Evolutionary conservation across 2,113 vertebrate species (phyloP).

Genomic region (Lonchura striata): DNA sequence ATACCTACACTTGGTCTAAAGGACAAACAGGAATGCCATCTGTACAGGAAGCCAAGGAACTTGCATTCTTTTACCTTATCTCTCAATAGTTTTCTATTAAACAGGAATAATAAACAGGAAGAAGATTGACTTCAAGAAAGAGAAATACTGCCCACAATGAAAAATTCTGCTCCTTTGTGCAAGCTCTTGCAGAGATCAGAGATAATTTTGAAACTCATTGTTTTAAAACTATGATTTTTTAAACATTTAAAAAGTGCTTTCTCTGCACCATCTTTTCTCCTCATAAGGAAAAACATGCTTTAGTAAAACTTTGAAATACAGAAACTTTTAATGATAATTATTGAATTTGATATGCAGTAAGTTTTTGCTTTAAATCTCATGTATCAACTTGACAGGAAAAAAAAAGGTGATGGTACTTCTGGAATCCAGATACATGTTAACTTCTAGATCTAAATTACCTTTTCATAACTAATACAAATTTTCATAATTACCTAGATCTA

Average conservation of each 20-base stretch:
- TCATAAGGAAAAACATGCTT: neutral
- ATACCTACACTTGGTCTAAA: neutral
- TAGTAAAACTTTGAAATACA: neutral
- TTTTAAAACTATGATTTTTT: too few species aligned
- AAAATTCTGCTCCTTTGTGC: rapidly evolving
- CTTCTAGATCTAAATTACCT: neutral
- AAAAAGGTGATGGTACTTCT: neutral
- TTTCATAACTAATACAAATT: neutral
- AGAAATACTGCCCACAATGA: neutral
- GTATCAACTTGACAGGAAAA: neutral
- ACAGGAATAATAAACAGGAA: neutral
- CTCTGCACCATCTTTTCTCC: neutral
- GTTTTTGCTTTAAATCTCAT: neutral
- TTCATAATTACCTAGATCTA: neutral
- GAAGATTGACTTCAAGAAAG: neutral
- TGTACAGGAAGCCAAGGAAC: neutral
- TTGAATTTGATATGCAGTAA: neutral
- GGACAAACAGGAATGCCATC: neutral
- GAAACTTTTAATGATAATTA: neutral
- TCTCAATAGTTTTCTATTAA: neutral
- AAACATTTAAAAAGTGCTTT: neutral
- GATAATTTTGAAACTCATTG: neutral
- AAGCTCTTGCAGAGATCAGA: neutral
- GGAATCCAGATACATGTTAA: neutral
- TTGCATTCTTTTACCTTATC: neutral